These are phyloP conservation scores for Mergus octosetaceus DNA, from an alignment of 2,797 vertebrate species.

Conservation along the genomic window DNA sequence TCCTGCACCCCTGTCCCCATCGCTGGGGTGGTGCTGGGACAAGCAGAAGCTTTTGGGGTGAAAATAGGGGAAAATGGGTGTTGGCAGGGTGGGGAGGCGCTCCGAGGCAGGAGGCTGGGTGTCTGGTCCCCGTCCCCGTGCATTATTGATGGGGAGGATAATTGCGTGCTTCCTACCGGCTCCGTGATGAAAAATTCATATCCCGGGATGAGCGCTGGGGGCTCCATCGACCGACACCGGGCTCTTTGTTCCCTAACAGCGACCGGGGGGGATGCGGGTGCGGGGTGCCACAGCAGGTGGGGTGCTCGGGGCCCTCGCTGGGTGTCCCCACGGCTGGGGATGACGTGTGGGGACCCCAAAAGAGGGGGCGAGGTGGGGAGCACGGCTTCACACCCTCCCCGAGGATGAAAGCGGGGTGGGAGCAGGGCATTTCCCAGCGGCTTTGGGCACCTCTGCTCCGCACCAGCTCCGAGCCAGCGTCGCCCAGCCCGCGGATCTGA, in stretches of 20 bases:
- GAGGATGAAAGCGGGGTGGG: neutral
- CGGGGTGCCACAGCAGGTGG: fast-evolving
- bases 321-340: neutral
- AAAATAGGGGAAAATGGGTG: too few species aligned
- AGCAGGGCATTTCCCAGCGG: neutral
- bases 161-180: conserved; percentile 56
- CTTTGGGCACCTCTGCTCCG: neutral
- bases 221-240: neutral
- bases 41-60: neutral
- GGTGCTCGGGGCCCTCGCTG: neutral
- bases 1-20: neutral
- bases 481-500: neutral
- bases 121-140: neutral
- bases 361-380: too few species aligned
- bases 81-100: neutral
- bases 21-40: neutral
- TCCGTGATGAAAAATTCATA: conserved; percentile 79
- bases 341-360: too few species aligned
- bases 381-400: too few species aligned
- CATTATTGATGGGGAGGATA: conserved; percentile 73
- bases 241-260: neutral
- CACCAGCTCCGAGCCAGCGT: neutral
- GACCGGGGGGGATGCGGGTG: neutral
- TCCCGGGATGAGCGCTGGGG: neutral
- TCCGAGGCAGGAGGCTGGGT: neutral